These are phyloP conservation scores for Hemicordylus capensis DNA, from an alignment of 2,113 vertebrate species.

Conservation along the genomic window DNA sequence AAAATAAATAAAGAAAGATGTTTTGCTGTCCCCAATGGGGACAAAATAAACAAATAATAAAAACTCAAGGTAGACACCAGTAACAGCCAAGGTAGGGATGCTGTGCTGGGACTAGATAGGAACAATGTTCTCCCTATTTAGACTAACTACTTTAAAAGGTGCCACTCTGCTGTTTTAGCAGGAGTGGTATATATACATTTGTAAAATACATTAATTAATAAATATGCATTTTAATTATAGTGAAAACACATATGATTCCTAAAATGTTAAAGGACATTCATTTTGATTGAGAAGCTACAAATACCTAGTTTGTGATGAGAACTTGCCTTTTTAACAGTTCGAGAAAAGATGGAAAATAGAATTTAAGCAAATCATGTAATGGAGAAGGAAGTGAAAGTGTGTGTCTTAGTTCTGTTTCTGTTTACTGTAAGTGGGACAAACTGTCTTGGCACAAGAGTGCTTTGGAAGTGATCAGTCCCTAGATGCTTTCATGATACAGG, in stretches of 20 bases:
- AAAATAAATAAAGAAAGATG: too few species aligned
- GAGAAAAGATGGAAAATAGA: neutral
- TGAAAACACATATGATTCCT: neutral
- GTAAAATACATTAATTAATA: too few species aligned
- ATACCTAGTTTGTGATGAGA: neutral
- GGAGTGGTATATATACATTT: too few species aligned
- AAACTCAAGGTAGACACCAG: too few species aligned
- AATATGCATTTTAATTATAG: neutral
- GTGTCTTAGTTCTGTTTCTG: conserved; percentile 10
- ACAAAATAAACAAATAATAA: too few species aligned
- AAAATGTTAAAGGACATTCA: neutral
- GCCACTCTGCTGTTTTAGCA: too few species aligned
- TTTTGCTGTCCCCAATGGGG: too few species aligned
- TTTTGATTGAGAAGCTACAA: neutral
- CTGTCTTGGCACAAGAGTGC: conserved; percentile 36
- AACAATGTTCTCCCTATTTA: too few species aligned
- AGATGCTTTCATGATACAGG: conserved; percentile 51
- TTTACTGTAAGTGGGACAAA: conserved; percentile 58
- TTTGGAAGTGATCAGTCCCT: conserved; percentile 44
- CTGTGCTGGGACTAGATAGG: too few species aligned
- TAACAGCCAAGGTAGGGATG: too few species aligned
- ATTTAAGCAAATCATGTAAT: neutral
- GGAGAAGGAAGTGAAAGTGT: neutral
- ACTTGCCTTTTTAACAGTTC: neutral
- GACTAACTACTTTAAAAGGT: too few species aligned